Percentiles rank a stretch among this genome's conserved stretches.
Evolutionary conservation across 2,113 vertebrate genomes (phyloP).

Genomic region (Pithys albifrons): DNA sequence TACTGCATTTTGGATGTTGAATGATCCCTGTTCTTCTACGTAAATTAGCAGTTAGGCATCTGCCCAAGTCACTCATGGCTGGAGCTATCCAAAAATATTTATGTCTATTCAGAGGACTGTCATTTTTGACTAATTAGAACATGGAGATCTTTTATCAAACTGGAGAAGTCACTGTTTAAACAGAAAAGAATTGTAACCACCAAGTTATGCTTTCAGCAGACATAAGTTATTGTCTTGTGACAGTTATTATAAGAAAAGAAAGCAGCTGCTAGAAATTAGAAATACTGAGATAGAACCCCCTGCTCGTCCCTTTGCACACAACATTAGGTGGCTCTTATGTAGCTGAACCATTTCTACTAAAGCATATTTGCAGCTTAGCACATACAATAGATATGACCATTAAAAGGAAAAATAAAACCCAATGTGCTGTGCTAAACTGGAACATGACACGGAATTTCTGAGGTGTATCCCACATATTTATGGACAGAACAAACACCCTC

Average conservation of each 20-base stretch:
- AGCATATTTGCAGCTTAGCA: constrained; percentile 3
- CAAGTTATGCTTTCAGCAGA: neutral
- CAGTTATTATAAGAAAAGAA: neutral
- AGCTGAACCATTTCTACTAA: constrained; percentile 17
- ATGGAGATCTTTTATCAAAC: neutral
- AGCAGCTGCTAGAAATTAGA: constrained; percentile 25
- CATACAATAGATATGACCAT: neutral
- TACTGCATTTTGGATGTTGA: neutral
- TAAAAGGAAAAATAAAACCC: neutral
- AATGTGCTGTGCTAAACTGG: neutral
- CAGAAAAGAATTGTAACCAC: neutral
- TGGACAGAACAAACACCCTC: neutral
- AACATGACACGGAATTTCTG: neutral
- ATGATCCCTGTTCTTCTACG: neutral
- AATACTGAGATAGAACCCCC: neutral
- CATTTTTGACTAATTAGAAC: neutral
- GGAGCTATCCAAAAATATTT: neutral
- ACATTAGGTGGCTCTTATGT: neutral
- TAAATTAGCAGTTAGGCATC: neutral
- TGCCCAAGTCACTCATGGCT: neutral
- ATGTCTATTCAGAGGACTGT: neutral
- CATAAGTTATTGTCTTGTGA: neutral
- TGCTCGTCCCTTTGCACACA: neutral
- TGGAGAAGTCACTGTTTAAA: neutral
- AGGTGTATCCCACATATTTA: neutral